Evolutionary conservation across 2,888 invertebrate species (phyloP).

Genomic region (Oscheius onirici): DNA sequence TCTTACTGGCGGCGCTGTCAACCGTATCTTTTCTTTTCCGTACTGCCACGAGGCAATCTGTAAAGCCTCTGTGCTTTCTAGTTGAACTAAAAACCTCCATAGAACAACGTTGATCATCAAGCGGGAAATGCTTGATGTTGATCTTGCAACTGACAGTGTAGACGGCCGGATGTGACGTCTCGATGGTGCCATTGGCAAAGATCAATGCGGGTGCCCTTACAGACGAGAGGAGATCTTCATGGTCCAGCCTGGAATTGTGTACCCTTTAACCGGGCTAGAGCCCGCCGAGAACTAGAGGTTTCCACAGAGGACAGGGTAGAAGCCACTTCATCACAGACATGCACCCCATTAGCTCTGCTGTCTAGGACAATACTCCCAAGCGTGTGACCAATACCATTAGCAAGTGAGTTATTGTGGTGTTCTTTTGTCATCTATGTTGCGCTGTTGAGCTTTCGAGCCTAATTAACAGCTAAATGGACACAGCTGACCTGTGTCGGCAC

Average conservation of each 20-base stretch:
- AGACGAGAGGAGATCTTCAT: conserved; percentile 65
- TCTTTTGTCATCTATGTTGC: conserved; percentile 28
- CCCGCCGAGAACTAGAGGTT: conserved; percentile 25
- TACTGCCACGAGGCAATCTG: conserved; percentile 70
- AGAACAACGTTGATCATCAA: conserved; percentile 64
- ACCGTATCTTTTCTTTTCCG: conserved; percentile 64
- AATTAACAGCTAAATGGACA: conserved; percentile 28
- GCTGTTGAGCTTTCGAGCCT: conserved; percentile 12
- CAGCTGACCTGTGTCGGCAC: conserved; percentile 30
- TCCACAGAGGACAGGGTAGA: conserved; percentile 6
- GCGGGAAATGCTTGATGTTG: conserved; percentile 61
- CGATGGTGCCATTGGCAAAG: conserved; percentile 64
- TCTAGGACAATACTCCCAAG: background rate
- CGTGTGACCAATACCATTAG: conserved; percentile 25
- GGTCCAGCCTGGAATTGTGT: conserved; percentile 64
- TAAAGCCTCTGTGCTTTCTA: background rate
- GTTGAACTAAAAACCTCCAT: conserved; percentile 52
- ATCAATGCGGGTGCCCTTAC: conserved; percentile 62
- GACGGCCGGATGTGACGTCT: conserved; percentile 64
- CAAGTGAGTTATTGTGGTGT: conserved; percentile 27
- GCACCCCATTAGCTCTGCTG: background rate
- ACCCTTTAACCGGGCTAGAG: conserved; percentile 49
- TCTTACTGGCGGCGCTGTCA: conserved; percentile 55
- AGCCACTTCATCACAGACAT: background rate
- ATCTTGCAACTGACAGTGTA: conserved; percentile 68